Conservation (phyloP, 2,797 vertebrate species). For the Rhinella marina region DNA sequence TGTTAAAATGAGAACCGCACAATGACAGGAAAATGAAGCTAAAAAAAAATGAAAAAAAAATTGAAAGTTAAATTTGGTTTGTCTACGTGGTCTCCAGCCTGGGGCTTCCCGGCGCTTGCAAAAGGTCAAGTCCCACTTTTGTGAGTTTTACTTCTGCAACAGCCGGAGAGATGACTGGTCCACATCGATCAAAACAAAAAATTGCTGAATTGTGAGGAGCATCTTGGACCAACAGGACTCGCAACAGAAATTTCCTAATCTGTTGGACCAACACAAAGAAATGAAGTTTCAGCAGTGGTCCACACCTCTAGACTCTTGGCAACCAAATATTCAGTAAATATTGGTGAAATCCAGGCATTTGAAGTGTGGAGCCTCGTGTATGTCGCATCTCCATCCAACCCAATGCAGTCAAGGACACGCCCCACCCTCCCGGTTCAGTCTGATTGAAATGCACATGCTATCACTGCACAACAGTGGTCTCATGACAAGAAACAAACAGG, state of each 20-base stretch:
- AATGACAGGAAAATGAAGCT: conserved; percentile 59
- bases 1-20: conserved; percentile 17
- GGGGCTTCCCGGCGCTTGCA: neutral
- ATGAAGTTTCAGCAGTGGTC: neutral
- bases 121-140: neutral
- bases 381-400: too few species aligned
- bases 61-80: neutral
- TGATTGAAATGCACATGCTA: too few species aligned
- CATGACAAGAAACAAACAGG: neutral
- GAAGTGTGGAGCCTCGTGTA: too few species aligned
- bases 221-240: too few species aligned
- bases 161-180: neutral
- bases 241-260: too few species aligned
- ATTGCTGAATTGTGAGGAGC: too few species aligned
- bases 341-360: too few species aligned
- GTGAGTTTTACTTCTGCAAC: neutral
- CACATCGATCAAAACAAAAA: neutral
- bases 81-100: neutral
- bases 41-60: conserved; percentile 32
- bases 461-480: too few species aligned
- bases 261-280: neutral
- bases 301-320: too few species aligned
- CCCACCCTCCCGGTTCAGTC: too few species aligned
- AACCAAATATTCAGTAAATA: too few species aligned
- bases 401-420: too few species aligned